Conservation (phyloP, 2,797 vertebrate species). For the Calcarius lapponicus region DNA sequence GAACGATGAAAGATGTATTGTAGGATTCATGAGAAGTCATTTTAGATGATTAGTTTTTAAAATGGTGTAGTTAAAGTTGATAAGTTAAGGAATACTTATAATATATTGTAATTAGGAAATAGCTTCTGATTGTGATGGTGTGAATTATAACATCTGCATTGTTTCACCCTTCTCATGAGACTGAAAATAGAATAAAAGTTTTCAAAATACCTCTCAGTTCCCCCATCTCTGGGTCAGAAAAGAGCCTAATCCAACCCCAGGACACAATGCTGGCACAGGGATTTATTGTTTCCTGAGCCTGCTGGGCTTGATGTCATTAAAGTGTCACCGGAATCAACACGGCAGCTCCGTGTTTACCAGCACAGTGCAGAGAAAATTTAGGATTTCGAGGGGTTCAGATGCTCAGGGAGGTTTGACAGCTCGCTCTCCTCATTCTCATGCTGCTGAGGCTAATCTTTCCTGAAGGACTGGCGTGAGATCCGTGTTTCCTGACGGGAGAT, state of each 20-base stretch:
- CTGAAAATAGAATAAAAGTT: background rate
- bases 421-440: background rate
- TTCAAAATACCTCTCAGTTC: background rate
- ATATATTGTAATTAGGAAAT: background rate
- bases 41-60: background rate
- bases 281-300: conserved; percentile 33
- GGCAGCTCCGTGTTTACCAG: background rate
- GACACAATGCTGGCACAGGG: conserved; percentile 21
- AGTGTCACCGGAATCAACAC: background rate
- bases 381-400: background rate
- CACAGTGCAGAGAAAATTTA: accelerated
- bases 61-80: background rate
- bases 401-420: accelerated
- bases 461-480: background rate
- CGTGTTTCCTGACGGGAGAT: background rate
- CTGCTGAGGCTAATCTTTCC: background rate
- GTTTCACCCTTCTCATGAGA: background rate
- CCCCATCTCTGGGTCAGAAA: background rate
- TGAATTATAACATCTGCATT: background rate
- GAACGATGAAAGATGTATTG: background rate
- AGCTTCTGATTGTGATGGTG: background rate
- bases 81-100: background rate
- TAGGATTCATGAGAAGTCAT: background rate
- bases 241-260: background rate
- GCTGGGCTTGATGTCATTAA: background rate